These are phyloP conservation scores for Astyanax mexicanus DNA, from an alignment of 2,797 vertebrate species.

Conservation along the genomic window DNA sequence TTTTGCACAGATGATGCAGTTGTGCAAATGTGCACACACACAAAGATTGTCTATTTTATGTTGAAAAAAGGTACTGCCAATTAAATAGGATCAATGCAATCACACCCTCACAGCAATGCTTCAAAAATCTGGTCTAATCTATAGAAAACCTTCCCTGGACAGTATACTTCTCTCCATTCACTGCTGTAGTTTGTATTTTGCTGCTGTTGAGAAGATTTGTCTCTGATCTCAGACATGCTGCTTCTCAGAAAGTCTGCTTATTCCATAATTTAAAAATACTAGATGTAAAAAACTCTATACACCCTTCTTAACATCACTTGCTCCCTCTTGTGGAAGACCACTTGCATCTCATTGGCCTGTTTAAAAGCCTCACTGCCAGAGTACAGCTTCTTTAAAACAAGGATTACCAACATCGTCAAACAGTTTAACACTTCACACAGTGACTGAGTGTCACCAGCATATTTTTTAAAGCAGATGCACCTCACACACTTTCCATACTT, in stretches of 20 bases:
- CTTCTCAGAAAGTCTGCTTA: not conserved
- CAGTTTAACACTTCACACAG: not conserved
- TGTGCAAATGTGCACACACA: too few species aligned
- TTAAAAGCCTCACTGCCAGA: not conserved
- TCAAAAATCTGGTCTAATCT: too few species aligned
- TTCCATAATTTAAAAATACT: slow-evolving; percentile 13
- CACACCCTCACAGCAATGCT: too few species aligned
- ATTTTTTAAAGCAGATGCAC: not conserved
- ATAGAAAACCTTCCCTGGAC: too few species aligned
- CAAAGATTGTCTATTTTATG: too few species aligned
- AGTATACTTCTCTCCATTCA: too few species aligned
- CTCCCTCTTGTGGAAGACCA: slow-evolving; percentile 54
- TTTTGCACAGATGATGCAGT: too few species aligned
- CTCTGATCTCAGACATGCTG: not conserved
- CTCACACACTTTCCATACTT: not conserved
- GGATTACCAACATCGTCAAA: not conserved
- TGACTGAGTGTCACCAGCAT: not conserved
- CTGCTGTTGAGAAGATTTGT: too few species aligned
- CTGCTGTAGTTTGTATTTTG: not conserved
- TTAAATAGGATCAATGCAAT: too few species aligned
- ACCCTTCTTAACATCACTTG: slow-evolving; percentile 25
- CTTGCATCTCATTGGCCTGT: not conserved
- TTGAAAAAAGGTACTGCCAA: too few species aligned
- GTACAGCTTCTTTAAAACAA: not conserved
- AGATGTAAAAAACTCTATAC: slow-evolving; percentile 1